Evolutionary conservation across 2,797 vertebrate genomes (phyloP).

Genomic region (Gephyroberyx darwinii): DNA sequence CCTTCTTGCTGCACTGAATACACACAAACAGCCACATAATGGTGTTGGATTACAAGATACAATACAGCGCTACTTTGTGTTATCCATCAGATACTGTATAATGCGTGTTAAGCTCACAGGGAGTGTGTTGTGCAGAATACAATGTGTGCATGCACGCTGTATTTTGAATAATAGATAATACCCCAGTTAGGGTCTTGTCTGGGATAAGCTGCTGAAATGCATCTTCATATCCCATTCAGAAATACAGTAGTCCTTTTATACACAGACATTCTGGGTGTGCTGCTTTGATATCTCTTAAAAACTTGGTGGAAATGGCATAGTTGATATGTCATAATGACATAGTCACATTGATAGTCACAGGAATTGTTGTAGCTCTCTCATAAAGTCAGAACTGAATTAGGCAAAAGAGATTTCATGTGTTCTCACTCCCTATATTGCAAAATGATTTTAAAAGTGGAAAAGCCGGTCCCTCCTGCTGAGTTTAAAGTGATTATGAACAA

Average conservation of each 20-base stretch:
- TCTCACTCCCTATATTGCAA: background rate
- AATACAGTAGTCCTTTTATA: constrained; percentile 2
- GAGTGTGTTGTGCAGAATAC: constrained; percentile 15
- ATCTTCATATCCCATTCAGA: background rate
- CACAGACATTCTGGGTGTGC: background rate
- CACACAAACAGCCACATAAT: background rate
- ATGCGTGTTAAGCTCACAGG: constrained; percentile 11
- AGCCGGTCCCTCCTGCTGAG: background rate
- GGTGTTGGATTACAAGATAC: background rate
- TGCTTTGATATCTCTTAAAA: background rate
- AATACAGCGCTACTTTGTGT: constrained; percentile 1
- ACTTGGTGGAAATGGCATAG: background rate
- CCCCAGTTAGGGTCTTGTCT: constrained; percentile 25
- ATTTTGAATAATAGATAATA: constrained; percentile 32
- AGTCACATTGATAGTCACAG: background rate
- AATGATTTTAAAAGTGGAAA: background rate
- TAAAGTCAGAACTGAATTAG: background rate
- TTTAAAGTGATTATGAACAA: background rate
- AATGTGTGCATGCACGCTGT: background rate
- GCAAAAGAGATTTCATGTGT: background rate
- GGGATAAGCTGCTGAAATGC: constrained; percentile 17
- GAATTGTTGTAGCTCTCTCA: background rate
- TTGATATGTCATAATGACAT: no score
- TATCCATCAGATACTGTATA: constrained; percentile 12
- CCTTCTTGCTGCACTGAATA: no score